Evolutionary conservation across 2,888 invertebrate species (phyloP).

Genomic region (Cryptus viduatorius): DNA sequence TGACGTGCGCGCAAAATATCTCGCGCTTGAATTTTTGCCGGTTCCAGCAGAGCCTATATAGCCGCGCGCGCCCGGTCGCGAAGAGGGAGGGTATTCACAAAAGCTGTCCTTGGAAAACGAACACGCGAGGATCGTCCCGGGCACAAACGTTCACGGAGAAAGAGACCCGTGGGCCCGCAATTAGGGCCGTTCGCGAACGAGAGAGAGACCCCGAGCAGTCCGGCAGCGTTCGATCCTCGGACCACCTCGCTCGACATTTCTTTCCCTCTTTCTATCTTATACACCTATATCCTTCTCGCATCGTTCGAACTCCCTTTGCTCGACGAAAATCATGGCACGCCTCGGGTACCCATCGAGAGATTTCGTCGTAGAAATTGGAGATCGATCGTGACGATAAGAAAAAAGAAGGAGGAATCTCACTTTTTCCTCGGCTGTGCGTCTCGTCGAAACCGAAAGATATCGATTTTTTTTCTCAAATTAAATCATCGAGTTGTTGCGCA

Average conservation of each 20-base stretch:
- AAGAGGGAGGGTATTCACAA: slow-evolving; percentile 51
- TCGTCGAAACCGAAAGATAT: slow-evolving; percentile 6
- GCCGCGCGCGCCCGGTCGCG: background rate
- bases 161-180: slow-evolving; percentile 67
- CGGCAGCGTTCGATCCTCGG: slow-evolving; percentile 67
- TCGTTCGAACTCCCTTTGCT: background rate
- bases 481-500: slow-evolving; percentile 36
- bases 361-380: slow-evolving; percentile 68
- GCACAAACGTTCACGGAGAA: slow-evolving; percentile 37
- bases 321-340: slow-evolving; percentile 26
- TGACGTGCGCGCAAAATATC: slow-evolving; percentile 58
- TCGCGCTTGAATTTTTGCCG: slow-evolving; percentile 51
- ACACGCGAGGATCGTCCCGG: slow-evolving; percentile 61
- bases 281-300: slow-evolving; percentile 18
- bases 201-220: slow-evolving; percentile 59
- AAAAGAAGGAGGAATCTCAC: slow-evolving; percentile 33
- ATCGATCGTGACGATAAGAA: slow-evolving; percentile 65
- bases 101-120: slow-evolving; percentile 66
- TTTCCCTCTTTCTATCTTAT: slow-evolving; percentile 63
- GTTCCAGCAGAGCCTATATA: background rate
- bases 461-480: slow-evolving; percentile 28
- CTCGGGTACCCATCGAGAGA: slow-evolving; percentile 55
- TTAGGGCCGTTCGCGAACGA: slow-evolving; percentile 71
- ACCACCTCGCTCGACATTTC: slow-evolving; percentile 72
- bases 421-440: slow-evolving; percentile 15